Evolutionary conservation across 2,888 invertebrate species (phyloP), one percentile per base, ranked within the genome.

Genomic region (Eupithecia tripunctaria): DNA sequence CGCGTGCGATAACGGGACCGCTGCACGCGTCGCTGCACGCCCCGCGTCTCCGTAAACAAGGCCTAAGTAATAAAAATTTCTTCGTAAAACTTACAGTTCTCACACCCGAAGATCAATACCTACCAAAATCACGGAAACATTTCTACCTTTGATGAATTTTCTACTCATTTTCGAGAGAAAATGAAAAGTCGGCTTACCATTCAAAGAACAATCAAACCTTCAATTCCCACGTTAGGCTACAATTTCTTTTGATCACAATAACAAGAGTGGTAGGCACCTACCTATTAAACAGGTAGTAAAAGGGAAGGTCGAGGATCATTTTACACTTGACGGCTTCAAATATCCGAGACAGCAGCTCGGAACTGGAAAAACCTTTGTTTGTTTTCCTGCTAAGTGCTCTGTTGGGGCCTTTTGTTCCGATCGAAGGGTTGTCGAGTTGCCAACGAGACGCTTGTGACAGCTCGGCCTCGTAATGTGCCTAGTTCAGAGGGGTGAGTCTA

Each of bases 281-380:
- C 68, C 51, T 60, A 68, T 70, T 70, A 68, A 70, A 68, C 72
- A 71, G 70, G 70, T 70, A 71, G 72, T 72, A 70, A 72, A 73
- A 43, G 60, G 47, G 41, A 59, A 67, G 70, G 71, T 41, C 64
- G 65, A 38, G 71, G 36, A 70, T 75, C 73, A 70, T 76, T 78
- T 74, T 71, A 70, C 74, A 73, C 76, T 75, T 70, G 78, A 75
- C 76, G 67, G 74, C 69, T 56, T 69, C 71, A 71, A 68, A 70
- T 70, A 76, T 79, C 69, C 63, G 62, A 66, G 51, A 60, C 63
- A 71, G 43, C 60, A 56, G 43, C 60, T 43, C 38, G 65, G 47
- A 75, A 71, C 74, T 66, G 62, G 56, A 38, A 76, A 76, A 72
- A 73, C 73, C 68, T 73, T 76, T 76, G 75, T 78, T 77, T 78